Evolutionary conservation across 2,888 invertebrate genomes (phyloP).

Genomic region (Deilephila porcellus): DNA sequence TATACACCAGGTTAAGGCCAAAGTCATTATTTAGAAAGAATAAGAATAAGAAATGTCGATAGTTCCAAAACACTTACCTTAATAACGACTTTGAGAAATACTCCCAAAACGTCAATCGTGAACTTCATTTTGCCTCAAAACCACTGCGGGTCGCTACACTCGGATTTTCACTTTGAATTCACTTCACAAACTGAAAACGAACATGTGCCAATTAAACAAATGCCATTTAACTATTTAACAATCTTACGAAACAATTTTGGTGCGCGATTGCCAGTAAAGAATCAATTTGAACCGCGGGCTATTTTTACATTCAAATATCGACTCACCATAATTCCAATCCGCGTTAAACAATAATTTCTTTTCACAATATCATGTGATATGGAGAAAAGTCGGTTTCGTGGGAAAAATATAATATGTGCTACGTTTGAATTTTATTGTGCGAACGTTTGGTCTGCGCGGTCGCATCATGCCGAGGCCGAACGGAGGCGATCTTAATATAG

Average conservation of each 20-base stretch:
- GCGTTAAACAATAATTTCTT: slow-evolving; percentile 28
- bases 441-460: slow-evolving; percentile 67
- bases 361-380: slow-evolving; percentile 50
- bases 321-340: slow-evolving; percentile 53
- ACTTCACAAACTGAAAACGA: slow-evolving; percentile 28
- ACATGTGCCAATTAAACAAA: slow-evolving; percentile 26
- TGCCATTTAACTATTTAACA: slow-evolving; percentile 51
- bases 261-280: neutral
- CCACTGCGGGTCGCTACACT: slow-evolving; percentile 16
- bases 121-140: slow-evolving; percentile 75
- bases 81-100: slow-evolving; percentile 81
- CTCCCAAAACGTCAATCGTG: slow-evolving; percentile 79
- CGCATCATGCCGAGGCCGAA: slow-evolving; percentile 76
- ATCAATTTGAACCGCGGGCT: slow-evolving; percentile 15
- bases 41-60: neutral
- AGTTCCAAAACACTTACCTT: slow-evolving; percentile 63
- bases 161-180: slow-evolving; percentile 33
- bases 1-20: neutral
- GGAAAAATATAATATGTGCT: slow-evolving; percentile 80
- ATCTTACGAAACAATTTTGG: slow-evolving; percentile 42
- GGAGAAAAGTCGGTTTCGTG: slow-evolving; percentile 67
- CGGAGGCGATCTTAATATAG: slow-evolving; percentile 80
- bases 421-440: slow-evolving; percentile 77
- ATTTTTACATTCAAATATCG: slow-evolving; percentile 25
- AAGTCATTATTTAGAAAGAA: neutral